A percentile compares a stretch with the other conserved stretches of the same genome.
Conservation (phyloP, 2,888 invertebrate species). For the Habrosyne pyritoides region DNA sequence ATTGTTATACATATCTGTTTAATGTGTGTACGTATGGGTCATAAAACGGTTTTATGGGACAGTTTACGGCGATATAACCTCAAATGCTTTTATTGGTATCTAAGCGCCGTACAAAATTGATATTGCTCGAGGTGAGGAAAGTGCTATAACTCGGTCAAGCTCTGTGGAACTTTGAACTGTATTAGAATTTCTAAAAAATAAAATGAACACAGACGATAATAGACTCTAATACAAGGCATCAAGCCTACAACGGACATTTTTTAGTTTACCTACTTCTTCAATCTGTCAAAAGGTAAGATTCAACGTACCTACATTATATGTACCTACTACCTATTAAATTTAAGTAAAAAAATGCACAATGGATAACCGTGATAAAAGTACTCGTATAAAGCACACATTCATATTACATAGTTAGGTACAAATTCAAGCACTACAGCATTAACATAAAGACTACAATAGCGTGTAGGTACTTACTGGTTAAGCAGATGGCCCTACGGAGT, state of each 20-base stretch:
- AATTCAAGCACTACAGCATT: background rate
- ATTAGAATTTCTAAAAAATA: too few relatives aligned
- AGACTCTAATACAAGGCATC: too few relatives aligned
- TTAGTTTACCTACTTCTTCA: too few relatives aligned
- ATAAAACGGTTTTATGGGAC: conserved; percentile 76
- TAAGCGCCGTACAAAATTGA: conserved; percentile 65
- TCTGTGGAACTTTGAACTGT: conserved; percentile 29
- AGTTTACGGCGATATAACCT: conserved; percentile 70
- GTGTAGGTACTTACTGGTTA: background rate
- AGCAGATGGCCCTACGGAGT: background rate
- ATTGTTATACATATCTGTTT: conserved; percentile 72
- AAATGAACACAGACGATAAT: too few relatives aligned
- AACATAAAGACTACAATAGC: background rate
- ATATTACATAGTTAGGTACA: too few relatives aligned
- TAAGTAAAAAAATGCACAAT: too few relatives aligned
- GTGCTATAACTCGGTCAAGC: conserved; percentile 30
- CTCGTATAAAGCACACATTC: too few relatives aligned
- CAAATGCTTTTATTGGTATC: conserved; percentile 73
- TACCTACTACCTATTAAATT: too few relatives aligned
- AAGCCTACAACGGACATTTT: too few relatives aligned
- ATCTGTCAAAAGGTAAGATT: too few relatives aligned
- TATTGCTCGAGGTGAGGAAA: conserved; percentile 49
- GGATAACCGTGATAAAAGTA: background rate
- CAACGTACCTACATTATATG: too few relatives aligned
- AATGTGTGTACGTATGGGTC: conserved; percentile 75